Evolutionary conservation across 2,888 invertebrate species (phyloP), one percentile per base, ranked within the genome.

Genomic region (Cacoxenus indagator): DNA sequence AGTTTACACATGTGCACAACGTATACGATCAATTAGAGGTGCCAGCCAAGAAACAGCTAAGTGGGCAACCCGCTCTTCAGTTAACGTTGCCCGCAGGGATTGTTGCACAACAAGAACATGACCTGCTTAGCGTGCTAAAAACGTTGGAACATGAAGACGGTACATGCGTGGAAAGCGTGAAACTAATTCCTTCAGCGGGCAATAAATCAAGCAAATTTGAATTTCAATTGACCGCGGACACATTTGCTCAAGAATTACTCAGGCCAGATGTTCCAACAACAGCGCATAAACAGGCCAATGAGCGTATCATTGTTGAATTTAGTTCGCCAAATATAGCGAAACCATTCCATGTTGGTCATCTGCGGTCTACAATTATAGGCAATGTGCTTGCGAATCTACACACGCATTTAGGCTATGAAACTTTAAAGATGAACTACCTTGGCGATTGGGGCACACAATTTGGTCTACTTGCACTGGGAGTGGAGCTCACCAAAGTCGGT

Each of bases 381-480:
- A 96, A 97, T 88, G 96, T 93, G 79, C 90, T 99, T 67, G 91
- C 94, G 5, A 97, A 98, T 87, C 88, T 97, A 48, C 92, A 94
- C 81, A 89, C 90, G 71, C 92, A 92, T 84, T 89, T 93, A 66
- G 91, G 93, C 1, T 93, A 97, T 84, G 89, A 92, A 72, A 96
- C 97, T 0, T 92, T 91, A 0, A 92, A 92, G 82, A 89, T 99
- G 9, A 99, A 99, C 89, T 99, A 97, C 88, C 90, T 99, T 29
- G 99, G 99, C 11, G 99, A 99, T 86, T 99, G 98, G 98, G 99
- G 99, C 1, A 97, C 97, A 1, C 99, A 99, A 87, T 97, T 98
- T 90, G 99, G 99, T 69, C 89, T 94, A 64, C 88, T 80, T n/a
- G 83, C 83, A 0, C 57, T 94, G 71, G 96, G 96, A 0, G 90